phyloP scores from a whole-genome alignment of 2,797 vertebrate genomes.

The Sparidentex hasta region DNA sequence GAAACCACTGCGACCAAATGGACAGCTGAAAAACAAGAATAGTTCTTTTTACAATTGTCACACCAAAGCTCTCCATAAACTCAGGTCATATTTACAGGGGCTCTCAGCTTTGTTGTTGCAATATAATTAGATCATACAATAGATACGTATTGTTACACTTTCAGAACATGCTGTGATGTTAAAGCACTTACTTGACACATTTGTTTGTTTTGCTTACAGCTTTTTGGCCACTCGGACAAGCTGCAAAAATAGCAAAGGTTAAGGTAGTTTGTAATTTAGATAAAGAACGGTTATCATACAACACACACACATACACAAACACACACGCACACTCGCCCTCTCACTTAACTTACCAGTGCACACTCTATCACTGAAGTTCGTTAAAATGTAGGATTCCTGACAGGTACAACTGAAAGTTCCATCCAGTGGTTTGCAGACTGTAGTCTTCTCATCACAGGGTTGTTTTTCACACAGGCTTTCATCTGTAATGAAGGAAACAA shows the following conservation, averaged over 20 bases:
- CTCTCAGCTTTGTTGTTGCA: background rate
- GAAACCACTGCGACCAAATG: constrained; percentile 71
- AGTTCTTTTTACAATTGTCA: background rate
- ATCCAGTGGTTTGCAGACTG: accelerated
- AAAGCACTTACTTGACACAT: constrained; percentile 64
- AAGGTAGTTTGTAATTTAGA: background rate
- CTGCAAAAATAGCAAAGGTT: constrained; percentile 49
- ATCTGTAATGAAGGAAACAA: background rate
- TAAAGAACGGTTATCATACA: background rate
- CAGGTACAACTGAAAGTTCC: background rate
- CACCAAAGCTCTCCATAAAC: background rate
- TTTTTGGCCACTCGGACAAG: constrained; percentile 61
- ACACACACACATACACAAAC: constrained; percentile 3
- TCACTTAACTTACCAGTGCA: constrained; percentile 70
- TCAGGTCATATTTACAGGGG: background rate
- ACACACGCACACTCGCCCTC: background rate
- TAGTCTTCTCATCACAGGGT: accelerated
- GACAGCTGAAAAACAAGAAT: constrained; percentile 72
- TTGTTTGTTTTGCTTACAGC: accelerated
- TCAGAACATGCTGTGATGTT: background rate
- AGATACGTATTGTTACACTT: background rate
- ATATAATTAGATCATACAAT: background rate
- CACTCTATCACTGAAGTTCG: accelerated
- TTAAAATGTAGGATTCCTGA: accelerated
- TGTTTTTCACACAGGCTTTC: accelerated